Evolutionary conservation across 2,888 invertebrate genomes (phyloP), one percentile per base, ranked within the genome.

Genomic region (Apamea monoglypha): DNA sequence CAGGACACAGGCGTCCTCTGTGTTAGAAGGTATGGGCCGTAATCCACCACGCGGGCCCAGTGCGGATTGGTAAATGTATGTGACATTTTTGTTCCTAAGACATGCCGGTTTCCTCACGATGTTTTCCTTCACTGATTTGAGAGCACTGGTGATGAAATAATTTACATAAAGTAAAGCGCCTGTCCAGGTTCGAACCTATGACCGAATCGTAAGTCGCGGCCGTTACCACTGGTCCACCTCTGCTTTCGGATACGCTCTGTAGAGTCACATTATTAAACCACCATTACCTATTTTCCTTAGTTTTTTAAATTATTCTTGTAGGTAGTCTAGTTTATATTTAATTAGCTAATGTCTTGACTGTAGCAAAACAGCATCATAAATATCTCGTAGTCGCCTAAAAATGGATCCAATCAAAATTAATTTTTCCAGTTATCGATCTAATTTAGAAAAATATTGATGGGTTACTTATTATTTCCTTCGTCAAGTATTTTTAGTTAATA

Each of bases 361-460:
- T 12, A 14, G 18, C 5, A 36, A 68, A 25, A 59, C 8, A n/a
- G 8, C 21, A n/a, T 63, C 10, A 32, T 81, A 74, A 64, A 82
- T 29, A 53, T 72, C 25, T 44, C 32, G 5, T 7, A 44, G 64
- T 7, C 16, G 44, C 14, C 18, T 32, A 21, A 5, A n/a, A 47
- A 63, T 14, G 7, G 18, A 81, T 44, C 4, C 1, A 56, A 64
- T 82, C 63, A 74, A 64, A 18, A 32, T n/a, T 0, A 32, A 64
- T 32, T 36, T 40, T 47, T 36, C 0, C 32, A 53, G 44, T 32
- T 14, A 59, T 18, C 21, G 25, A 78, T 29, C 25, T 40, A 50
- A 50, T n/a, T 44, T 25, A 25, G 18, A n/a, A n/a, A 47, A 32
- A 12, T 12, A 7, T 16, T 29, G 1, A 10, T 25, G 18, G 4